Base-by-base conservation (phyloP, 2,888 invertebrate genomes). In the Drosophila algonquin region DNA sequence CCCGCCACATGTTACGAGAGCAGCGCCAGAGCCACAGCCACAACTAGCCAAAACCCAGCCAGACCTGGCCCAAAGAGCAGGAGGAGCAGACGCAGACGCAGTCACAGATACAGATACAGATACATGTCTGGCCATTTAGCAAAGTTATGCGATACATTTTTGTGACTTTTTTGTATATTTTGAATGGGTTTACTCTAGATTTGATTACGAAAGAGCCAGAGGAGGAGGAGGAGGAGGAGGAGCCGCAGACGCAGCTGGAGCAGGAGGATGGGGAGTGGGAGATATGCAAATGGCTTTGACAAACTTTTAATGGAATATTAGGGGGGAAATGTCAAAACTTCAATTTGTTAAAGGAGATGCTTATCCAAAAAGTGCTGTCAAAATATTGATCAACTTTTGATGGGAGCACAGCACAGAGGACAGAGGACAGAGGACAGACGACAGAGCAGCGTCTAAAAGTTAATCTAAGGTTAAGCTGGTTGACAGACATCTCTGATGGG, bases 111-210 rank as follows among this genome's bases (percentile, higher is more conserved):
- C 14, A 59, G 54, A 57, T 47, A 45, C 63, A 76, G 79, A 74
- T 77, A 82, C 73, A 77, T 73, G 79, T 77, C 77, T 60, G 61
- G 68, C 68, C 73, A 80, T 86, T 87, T 80, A 87, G 83, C 88
- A 60, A 70, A 52, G 61, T 63, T 73, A 52, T 84, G 77, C 54
- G 71, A 76, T 65, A 67, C 68, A 75, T 70, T 71, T 78, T 68
- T 50, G 53, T 18, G 35, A 57, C 53, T 61, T 32, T 61, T 32
- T 46, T 24, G 35, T 50, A 73, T 47, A 44, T 63, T 56, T 73
- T 40, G 32, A 53, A 58, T 64, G 54, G 73, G 57, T 73, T 35
- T 40, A 64, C 48, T 73, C 57, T 57, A 53, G 53, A 64, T 72
- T 73, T 54, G 73, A 72, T 72, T 72, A 72, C 73, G 45, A 70